phyloP scores from a whole-genome alignment of 1,140 invertebrate species.

The Oreohelix idahoensis region DNA sequence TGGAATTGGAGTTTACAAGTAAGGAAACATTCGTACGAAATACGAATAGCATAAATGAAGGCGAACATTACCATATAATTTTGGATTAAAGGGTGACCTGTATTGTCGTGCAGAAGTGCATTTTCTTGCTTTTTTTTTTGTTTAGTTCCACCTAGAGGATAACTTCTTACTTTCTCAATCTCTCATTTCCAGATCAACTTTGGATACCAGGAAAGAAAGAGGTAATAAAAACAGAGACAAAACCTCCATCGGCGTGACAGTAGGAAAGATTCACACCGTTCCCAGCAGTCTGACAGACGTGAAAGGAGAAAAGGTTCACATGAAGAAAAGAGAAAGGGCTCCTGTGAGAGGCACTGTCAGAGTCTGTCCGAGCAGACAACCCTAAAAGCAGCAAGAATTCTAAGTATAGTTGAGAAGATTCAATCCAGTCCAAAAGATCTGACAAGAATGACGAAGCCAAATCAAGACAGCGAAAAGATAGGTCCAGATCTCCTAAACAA shows the following conservation, averaged over 20 bases:
- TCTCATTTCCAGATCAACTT: constrained; percentile 5
- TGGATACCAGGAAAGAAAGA: background rate
- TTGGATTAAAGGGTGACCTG: too few relatives aligned
- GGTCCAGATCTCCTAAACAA: background rate
- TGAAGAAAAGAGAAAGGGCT: background rate
- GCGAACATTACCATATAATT: too few relatives aligned
- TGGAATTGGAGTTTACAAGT: too few relatives aligned
- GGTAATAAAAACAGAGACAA: background rate
- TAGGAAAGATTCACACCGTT: constrained; percentile 9
- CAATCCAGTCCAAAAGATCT: background rate
- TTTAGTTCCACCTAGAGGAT: too few relatives aligned
- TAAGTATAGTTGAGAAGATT: constrained; percentile 9
- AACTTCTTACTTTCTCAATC: too few relatives aligned
- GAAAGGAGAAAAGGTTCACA: background rate
- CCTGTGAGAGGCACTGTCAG: background rate
- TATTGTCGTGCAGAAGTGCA: too few relatives aligned
- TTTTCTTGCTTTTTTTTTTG: too few relatives aligned
- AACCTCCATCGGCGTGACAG: background rate
- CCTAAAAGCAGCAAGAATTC: background rate
- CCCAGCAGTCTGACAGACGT: constrained; percentile 2
- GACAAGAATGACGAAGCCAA: background rate
- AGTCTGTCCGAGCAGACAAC: background rate
- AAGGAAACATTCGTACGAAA: too few relatives aligned
- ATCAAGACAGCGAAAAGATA: background rate
- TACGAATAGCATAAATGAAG: too few relatives aligned